phyloP scores from a whole-genome alignment of 2,797 vertebrate genomes.

The Sparus aurata region DNA sequence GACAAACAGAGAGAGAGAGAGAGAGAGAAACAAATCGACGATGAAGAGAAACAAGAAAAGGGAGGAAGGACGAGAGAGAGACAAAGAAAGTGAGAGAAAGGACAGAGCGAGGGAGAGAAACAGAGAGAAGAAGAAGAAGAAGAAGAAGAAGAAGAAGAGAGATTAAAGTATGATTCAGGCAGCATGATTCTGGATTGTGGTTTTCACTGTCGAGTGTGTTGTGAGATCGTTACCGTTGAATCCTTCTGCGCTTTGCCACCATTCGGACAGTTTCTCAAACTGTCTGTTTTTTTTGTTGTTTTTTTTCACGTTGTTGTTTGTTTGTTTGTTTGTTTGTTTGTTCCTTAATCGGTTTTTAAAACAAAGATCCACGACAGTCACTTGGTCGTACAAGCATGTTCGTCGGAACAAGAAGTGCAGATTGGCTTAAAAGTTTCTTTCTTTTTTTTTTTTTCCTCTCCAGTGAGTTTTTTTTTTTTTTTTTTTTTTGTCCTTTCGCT shows the following conservation, averaged over 20 bases:
- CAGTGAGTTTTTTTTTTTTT: conserved; percentile 23
- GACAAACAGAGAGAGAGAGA: conserved; percentile 35
- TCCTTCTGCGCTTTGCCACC: conserved; percentile 65
- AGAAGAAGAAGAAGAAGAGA: conserved; percentile 21
- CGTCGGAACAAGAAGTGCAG: conserved; percentile 76
- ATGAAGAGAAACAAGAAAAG: conserved; percentile 1
- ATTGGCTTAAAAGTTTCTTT: conserved; percentile 59
- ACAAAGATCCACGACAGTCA: conserved; percentile 73
- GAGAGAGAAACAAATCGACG: background rate
- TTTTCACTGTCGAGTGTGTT: conserved; percentile 55
- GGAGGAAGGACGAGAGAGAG: conserved; percentile 1
- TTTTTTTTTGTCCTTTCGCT: conserved; percentile 31
- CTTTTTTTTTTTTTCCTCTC: background rate
- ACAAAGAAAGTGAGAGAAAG: background rate
- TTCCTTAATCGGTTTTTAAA: conserved; percentile 60
- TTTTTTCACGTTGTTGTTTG: conserved; percentile 32
- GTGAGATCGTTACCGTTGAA: conserved; percentile 63
- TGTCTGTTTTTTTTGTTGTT: conserved; percentile 39
- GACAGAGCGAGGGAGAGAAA: background rate
- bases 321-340: conserved; percentile 47
- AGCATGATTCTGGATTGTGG: conserved; percentile 69
- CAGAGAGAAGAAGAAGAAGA: background rate
- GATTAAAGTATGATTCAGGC: conserved; percentile 60
- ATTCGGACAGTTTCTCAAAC: conserved; percentile 38
- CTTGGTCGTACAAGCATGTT: conserved; percentile 75